Base-by-base conservation (phyloP, 2,797 vertebrate species). In the Sparidentex hasta region DNA sequence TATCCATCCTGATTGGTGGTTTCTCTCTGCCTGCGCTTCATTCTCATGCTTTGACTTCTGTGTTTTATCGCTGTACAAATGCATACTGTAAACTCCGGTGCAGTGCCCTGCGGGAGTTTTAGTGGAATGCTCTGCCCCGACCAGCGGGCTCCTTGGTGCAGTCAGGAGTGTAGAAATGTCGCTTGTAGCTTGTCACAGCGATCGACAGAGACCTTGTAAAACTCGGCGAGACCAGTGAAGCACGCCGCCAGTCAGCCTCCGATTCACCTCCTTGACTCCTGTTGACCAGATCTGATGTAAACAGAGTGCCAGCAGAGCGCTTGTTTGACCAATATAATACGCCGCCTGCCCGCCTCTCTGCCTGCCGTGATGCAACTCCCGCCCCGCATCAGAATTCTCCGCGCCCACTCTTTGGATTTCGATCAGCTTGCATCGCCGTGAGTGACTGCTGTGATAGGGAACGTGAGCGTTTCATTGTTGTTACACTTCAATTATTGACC, bases 131-230 rank as follows among this genome's bases (percentile, higher is more conserved):
- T 76, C 43, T 52, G 47, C 70, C 57, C 55, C 54, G 70, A 81
- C 55, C 58, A 50, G 17, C 70, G 12, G 27, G 43, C 62, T 78
- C 51, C 47, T 43, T 38, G 4, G 72, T 54, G 83, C 65, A 71
- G 62, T 82, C 66, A 69, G 44, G 73, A 83, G 73, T 48, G 88
- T 58, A 78, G 74, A 76, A 38, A 72, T 65, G 84, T 72, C 12
- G 16, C 83, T 88, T 88, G 87, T 92, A 85, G 85, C 78, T 83
- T 75, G 82, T 90, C 84, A 83, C 13, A 1, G 70, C 59, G 90
- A 89, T 91, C 82, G 92, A 90, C 88, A 85, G 83, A 79, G 58
- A 72, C 67, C 87, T 88, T 91, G 92, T 91, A 88, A 88, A 91
- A 87, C 74, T 82, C 80, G 29, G 47, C 18, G 72, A 76, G 66